Evolutionary conservation across 2,797 vertebrate species (phyloP).

Genomic region (Streptopelia turtur): DNA sequence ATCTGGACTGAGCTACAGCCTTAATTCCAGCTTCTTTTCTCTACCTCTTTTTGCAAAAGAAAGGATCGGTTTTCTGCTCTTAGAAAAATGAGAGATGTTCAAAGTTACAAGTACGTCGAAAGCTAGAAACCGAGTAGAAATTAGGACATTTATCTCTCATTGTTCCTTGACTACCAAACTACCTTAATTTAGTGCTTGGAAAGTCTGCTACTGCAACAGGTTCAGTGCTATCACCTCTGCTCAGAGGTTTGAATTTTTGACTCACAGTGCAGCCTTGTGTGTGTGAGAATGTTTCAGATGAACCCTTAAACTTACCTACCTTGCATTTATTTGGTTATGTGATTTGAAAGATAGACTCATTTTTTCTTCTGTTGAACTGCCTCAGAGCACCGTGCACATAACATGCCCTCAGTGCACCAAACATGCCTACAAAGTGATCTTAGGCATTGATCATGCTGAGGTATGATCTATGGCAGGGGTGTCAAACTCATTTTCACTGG

Average conservation of each 20-base stretch:
- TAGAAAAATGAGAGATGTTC: neutral
- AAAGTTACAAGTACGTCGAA: neutral
- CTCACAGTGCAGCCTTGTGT: neutral
- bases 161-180: neutral
- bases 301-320: neutral
- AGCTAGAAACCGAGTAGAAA: neutral
- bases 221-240: neutral
- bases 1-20: neutral
- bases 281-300: neutral
- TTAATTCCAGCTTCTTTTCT: neutral
- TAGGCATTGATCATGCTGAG: neutral
- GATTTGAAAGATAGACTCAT: neutral
- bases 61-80: neutral
- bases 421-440: neutral
- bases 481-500: no score
- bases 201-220: neutral
- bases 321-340: neutral
- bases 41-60: neutral
- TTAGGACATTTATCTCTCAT: accelerated
- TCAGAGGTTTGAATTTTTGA: neutral
- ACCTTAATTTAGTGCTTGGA: neutral
- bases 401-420: neutral
- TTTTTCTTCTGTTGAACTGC: neutral
- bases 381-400: neutral
- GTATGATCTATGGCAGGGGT: neutral